Evolutionary conservation across 2,797 vertebrate genomes (phyloP).

Genomic region (Megalops cyprinoides): DNA sequence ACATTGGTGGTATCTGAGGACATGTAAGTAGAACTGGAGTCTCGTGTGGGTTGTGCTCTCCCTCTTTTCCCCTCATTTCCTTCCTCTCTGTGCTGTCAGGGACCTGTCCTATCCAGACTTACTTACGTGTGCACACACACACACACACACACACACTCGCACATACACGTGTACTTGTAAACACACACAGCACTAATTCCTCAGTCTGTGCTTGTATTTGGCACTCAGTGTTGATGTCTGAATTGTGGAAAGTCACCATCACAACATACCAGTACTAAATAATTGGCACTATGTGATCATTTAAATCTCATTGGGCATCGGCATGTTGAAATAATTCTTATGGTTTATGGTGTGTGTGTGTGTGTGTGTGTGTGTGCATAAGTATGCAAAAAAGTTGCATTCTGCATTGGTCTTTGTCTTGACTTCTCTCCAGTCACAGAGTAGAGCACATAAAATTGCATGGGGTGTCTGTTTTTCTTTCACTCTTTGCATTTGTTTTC

Average conservation of each 20-base stretch:
- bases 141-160: slow-evolving; percentile 5
- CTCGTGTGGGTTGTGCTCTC: not conserved
- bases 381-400: not conserved
- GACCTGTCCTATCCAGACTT: not conserved
- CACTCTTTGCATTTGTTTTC: not conserved
- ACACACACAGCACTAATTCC: too few species aligned
- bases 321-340: too few species aligned
- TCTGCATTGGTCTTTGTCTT: not conserved
- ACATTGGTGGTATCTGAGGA: not conserved
- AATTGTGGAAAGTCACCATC: too few species aligned
- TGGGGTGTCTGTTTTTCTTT: slow-evolving; percentile 1
- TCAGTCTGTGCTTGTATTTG: too few species aligned
- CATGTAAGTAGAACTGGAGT: not conserved
- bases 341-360: not conserved
- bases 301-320: too few species aligned
- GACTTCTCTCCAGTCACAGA: not conserved
- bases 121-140: slow-evolving; percentile 22
- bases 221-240: too few species aligned
- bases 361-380: not conserved
- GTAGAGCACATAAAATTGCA: not conserved
- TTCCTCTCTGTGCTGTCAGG: slow-evolving; percentile 26
- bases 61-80: slow-evolving; percentile 28
- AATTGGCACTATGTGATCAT: too few species aligned
- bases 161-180: not conserved
- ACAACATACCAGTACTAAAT: too few species aligned